phyloP scores from a whole-genome alignment of 2,888 invertebrate genomes.

The Phrixothrix hirtus region DNA sequence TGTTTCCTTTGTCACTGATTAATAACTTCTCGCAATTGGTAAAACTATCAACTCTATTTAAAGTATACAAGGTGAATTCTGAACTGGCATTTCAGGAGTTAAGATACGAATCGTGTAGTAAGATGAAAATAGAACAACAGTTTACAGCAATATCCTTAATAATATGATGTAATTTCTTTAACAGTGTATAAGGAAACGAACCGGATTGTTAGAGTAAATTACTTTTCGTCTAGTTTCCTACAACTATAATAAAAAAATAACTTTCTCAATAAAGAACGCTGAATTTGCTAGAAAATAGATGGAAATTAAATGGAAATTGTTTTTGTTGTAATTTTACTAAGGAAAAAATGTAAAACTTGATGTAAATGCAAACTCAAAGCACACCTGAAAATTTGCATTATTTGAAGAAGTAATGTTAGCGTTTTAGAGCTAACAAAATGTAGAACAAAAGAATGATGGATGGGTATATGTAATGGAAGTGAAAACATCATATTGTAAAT shows the following conservation, averaged over 20 bases:
- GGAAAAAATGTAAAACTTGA: conserved; percentile 1
- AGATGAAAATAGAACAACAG: conserved; percentile 5
- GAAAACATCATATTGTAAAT: too few species aligned
- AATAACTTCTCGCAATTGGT: conserved; percentile 11
- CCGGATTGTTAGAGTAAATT: conserved; percentile 23
- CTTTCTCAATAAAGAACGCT: background rate
- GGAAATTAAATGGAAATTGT: conserved; percentile 9
- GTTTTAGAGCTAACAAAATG: too few species aligned
- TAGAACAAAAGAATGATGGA: too few species aligned
- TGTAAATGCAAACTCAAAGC: too few species aligned
- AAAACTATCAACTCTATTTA: conserved; percentile 6
- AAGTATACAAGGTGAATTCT: conserved; percentile 1
- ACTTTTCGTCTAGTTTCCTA: conserved; percentile 10
- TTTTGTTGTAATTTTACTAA: conserved; percentile 1
- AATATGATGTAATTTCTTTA: conserved; percentile 20
- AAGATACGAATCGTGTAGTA: background rate
- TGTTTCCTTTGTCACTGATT: conserved; percentile 22
- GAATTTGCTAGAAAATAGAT: conserved; percentile 1
- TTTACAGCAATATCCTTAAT: conserved; percentile 11
- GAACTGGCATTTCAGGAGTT: background rate
- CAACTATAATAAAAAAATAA: conserved; percentile 6
- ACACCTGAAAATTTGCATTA: too few species aligned
- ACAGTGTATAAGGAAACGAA: conserved; percentile 18
- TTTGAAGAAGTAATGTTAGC: too few species aligned
- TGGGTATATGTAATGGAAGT: too few species aligned